Evolutionary conservation across 2,888 invertebrate genomes (phyloP), one percentile per base, ranked within the genome.

Genomic region (Dastarcus helophoroides): DNA sequence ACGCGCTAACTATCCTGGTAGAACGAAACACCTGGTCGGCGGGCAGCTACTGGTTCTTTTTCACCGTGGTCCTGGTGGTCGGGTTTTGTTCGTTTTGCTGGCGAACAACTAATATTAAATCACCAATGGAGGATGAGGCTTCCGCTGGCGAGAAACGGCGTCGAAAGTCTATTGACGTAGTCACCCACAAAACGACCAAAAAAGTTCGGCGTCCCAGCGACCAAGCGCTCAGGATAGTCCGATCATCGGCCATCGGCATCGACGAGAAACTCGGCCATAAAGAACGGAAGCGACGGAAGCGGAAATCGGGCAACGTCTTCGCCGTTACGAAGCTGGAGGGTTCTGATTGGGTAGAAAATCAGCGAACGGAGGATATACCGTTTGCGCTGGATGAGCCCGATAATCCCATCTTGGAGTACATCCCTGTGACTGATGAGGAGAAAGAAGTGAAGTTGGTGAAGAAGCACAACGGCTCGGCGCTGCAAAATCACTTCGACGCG

Each of bases 191-290:
- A 15, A 62, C 64, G 0, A 67, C 70, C 1, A 67, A 67, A 7
- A 67, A 69, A 16, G 69, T 76, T 14, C 54, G 71, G 11, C 63
- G 86, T 27, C 83, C 84, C 0, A 85, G 84, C 49, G 84, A 84
- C 46, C 78, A 79, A 48, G 77, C 75, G 1, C 60, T 77, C 50
- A 67, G 67, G 36, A 72, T 74, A 35, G 65, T 48, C 3, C 30
- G 47, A 8, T 44, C 44, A 16, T 43, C 44, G 3, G 21, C 29
- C 2, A 22, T 32, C 4, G 33, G 45, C 16, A 25, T 39, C 4
- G 39, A 42, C 25, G 38, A 33, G 24, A 39, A 33, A 10, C 11
- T 25, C 4, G 38, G 33, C 10, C 41, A 40, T 14, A 37, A 36
- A 21, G 44, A 41, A 23, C 40, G 39, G 31, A 46, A 38, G 21